Base-by-base conservation (phyloP, 2,113 vertebrate species). In the Scartelaos histophorus region DNA sequence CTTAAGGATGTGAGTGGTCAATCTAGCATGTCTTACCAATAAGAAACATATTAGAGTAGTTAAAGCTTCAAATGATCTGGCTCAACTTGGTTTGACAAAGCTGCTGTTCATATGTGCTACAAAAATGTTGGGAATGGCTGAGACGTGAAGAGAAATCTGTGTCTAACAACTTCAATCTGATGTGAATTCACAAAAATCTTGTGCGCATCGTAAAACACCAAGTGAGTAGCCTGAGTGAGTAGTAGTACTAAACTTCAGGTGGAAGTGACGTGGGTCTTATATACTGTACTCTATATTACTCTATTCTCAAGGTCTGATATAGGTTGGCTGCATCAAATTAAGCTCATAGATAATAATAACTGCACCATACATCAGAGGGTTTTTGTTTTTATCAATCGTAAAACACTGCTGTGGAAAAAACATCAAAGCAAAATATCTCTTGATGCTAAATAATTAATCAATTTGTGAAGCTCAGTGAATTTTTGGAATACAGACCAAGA, bases 51-150 rank as follows among this genome's bases (percentile, higher is more conserved):
- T 62, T 2, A 12, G 34, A 10, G 17, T n/a, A 66, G 35, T 43
- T 29, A 51, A 61, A n/a, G 16, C 35, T 24, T 72, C 35, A 51
- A 46, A 53, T 83, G 51, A 46, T 22, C 34, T 67, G 73, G 38
- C 12, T 38, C 35, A 22, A 19, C 65, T 49, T 72, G 17, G 38
- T 13, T 51, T 17, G 19, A 46, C 19, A 61, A 66, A 61, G 17
- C 1, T 17, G 11, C 24, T 16, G 56, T 69, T 72, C 53, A 65
- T 49, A 69, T 9, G 15, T 35, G 49, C 38, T 12, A n/a, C 45
- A 73, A 71, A 70, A 12, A 67, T 53, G 13, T 6, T 69, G 45
- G 17, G 22, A 69, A 16, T 17, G 29, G 35, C 11, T 21, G 45
- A 25, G 24, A 12, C 12, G 4, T 16, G 57, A 60, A 6, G 57